Evolutionary conservation across 53 echinoderm and acorn worm species (phyloP), one percentile per base, ranked within the genome.

Genomic region (Patiria pectinifera): DNA sequence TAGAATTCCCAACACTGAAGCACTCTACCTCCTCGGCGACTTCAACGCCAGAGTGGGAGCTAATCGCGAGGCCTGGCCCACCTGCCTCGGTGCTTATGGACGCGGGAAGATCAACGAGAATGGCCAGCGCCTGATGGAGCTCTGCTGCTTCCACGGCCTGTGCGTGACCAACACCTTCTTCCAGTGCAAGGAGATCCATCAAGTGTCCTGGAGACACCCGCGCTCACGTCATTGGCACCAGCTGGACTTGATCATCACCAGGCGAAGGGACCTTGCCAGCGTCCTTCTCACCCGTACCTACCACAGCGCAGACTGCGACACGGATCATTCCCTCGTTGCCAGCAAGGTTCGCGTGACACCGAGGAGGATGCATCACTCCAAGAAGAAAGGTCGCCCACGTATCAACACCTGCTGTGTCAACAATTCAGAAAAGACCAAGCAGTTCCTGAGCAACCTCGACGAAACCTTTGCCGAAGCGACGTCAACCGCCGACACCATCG

Each of bases 161-260:
- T 93, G 88, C 83, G 76, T 93, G 19, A 83, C 93, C 18, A 94
- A 93, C 91, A 60, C 91, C 10, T 91, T 13, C 85, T 93, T 93
- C 66, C 22, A 62, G 15, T 59, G 83, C n/a, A 81, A 91, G 35
- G 61, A 78, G 2, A 4, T 60, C 4, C 87, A 94, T 71, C 45
- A 59, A 35, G 91, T 92, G 6, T 89, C 91, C 2, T 84, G 91
- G 91, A 82, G 82, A 71, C 93, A 93, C 8, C 93, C 88, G n/a
- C 89, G 76, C 7, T 93, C 93, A 18, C 45, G 69, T 13, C 89
- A 93, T n/a, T 88, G 93, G 83, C 89, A 93, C 82, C 89, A 88
- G 82, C 47, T 88, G n/a, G 87, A 92, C 76, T 59, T 88, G 3
- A 23, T 87, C 71, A 26, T 93, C 53, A 49, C 58, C 58, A 93